These are phyloP conservation scores for Sigmodon hispidus DNA, from an alignment of 2,113 vertebrate genomes.

Conservation along the genomic window DNA sequence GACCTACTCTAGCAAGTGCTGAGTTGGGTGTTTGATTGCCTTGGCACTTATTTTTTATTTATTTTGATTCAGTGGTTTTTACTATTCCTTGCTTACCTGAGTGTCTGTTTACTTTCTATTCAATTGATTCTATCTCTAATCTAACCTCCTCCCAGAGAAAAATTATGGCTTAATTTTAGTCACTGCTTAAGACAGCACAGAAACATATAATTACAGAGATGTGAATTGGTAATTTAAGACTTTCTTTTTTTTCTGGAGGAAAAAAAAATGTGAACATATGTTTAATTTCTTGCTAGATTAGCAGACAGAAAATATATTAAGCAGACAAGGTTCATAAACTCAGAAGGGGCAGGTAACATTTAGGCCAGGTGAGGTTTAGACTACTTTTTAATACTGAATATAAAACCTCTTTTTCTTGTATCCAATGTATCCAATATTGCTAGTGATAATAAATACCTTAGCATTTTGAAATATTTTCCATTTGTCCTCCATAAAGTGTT, in stretches of 20 bases:
- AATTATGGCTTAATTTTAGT: background rate
- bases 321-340: slow-evolving; percentile 28
- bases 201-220: background rate
- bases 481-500: background rate
- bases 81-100: background rate
- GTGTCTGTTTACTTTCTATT: background rate
- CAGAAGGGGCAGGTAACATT: background rate
- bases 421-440: background rate
- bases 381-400: slow-evolving; percentile 59
- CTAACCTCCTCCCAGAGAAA: background rate
- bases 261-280: slow-evolving; percentile 37
- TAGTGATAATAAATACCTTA: background rate
- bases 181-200: background rate
- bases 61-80: background rate
- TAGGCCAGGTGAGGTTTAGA: slow-evolving; percentile 23
- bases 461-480: background rate
- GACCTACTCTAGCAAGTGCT: background rate
- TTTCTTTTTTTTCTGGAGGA: too few relatives aligned
- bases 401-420: slow-evolving; percentile 53
- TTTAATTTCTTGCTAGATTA: slow-evolving; percentile 56
- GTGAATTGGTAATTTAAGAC: background rate
- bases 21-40: background rate
- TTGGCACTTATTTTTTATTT: background rate
- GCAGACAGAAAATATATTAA: background rate
- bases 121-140: background rate